A percentile compares a stretch with the other conserved stretches of the same genome.
These are phyloP conservation scores for Varecia variegata DNA, from an alignment of 2,797 vertebrate species.

Conservation along the genomic window DNA sequence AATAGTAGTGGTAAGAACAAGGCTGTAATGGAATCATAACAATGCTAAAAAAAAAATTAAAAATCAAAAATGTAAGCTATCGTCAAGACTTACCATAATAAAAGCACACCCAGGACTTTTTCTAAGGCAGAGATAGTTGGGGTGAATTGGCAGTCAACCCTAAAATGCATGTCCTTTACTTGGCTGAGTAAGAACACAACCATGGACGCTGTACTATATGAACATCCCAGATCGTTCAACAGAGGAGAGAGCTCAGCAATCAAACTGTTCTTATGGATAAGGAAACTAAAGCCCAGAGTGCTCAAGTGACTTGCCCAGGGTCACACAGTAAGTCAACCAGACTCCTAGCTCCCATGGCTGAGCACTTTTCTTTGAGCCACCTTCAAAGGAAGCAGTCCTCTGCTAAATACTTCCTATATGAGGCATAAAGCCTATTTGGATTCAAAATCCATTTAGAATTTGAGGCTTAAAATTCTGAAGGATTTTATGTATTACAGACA, in stretches of 20 bases:
- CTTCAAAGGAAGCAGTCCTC: neutral
- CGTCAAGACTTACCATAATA: neutral
- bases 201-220: neutral
- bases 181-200: neutral
- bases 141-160: neutral
- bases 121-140: neutral
- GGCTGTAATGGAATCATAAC: neutral
- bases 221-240: neutral
- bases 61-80: neutral
- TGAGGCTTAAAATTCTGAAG: neutral
- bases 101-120: neutral
- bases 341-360: neutral
- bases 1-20: neutral
- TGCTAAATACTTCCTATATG: neutral
- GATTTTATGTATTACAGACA: neutral
- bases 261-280: neutral
- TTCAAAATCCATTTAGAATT: conserved; percentile 24
- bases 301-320: neutral
- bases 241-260: neutral
- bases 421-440: neutral
- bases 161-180: neutral
- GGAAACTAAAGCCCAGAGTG: neutral
- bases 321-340: neutral
- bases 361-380: neutral
- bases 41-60: neutral